Evolutionary conservation across 2,888 invertebrate genomes (phyloP), one percentile per base, ranked within the genome.

Genomic region (Furcula furcula): DNA sequence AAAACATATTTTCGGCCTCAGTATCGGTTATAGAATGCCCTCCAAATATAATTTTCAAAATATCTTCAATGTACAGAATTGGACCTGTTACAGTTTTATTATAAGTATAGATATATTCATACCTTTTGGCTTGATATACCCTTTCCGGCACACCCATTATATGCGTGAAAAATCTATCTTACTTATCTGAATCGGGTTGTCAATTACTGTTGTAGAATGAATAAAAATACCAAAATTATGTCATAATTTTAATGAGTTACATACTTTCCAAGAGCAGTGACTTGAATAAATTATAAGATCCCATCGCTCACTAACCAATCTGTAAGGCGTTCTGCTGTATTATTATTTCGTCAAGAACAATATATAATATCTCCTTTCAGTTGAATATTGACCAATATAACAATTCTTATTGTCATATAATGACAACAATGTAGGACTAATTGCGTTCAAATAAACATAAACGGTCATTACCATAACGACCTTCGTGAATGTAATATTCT

Each of bases 271-370:
- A 65, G 48, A 64, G 58, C 62, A 65, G 49, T 57, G 57, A 55
- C 51, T 58, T 62, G 65, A 69, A 62, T 66, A 67, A 59, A 63
- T 59, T 56, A 59, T 55, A 55, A 59, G 39, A 46, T 55, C 40
- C 41, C 46, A 39, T 57, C 53, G 45, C 51, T 76, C 76, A 78
- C 77, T 76, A 76, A 77, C 74, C 71, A n/a, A 65, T 73, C 46
- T 51, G 65, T 67, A 76, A 77, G 72, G 73, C 71, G 67, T 57
- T 52, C 51, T 55, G 38, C 49, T 51, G 41, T 47, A 46, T 37
- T 46, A 46, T 34, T 40, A 29, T 40, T 47, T 37, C 20, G 31
- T 34, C 31, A 41, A 44, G 32, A 48, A 30, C 36, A 46, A 44
- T 44, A 49, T 38, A 41, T 48, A 52, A 40, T 40, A 45, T 46